These are phyloP conservation scores for Drosophila quadrilineata DNA, from an alignment of 1,140 invertebrate genomes.

Conservation along the genomic window DNA sequence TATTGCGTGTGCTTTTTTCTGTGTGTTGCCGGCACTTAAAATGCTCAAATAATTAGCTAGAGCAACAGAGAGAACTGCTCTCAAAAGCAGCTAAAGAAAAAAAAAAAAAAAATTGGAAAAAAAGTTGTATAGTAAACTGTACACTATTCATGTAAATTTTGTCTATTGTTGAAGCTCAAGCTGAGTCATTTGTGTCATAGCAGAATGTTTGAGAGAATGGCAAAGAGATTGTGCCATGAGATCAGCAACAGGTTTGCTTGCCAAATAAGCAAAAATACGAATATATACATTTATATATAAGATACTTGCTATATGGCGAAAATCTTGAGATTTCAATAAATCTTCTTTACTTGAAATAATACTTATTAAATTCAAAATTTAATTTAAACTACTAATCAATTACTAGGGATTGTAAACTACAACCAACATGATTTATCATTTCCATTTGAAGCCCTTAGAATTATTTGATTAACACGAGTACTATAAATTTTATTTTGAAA, in stretches of 20 bases:
- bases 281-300: too few relatives aligned
- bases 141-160: conserved; percentile 56
- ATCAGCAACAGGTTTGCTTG: conserved; percentile 44
- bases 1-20: conserved; percentile 3
- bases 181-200: conserved; percentile 54
- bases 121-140: background rate
- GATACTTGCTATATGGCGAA: background rate
- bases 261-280: conserved; percentile 12
- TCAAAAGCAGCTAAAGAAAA: conserved; percentile 26
- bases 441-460: too few relatives aligned
- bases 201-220: conserved; percentile 32
- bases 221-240: conserved; percentile 40
- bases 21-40: conserved; percentile 53
- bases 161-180: conserved; percentile 34
- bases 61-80: conserved; percentile 19
- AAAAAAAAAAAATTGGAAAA: background rate
- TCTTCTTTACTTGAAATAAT: too few relatives aligned
- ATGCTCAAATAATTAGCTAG: conserved; percentile 74
- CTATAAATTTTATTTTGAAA: too few relatives aligned
- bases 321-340: too few relatives aligned
- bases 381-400: too few relatives aligned
- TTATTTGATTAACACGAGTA: too few relatives aligned
- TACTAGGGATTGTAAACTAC: too few relatives aligned
- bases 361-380: too few relatives aligned
- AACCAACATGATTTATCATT: too few relatives aligned